Percentiles rank a stretch among this genome's conserved stretches.
phyloP scores from a whole-genome alignment of 2,888 invertebrate species.

The Cinara cedri region DNA sequence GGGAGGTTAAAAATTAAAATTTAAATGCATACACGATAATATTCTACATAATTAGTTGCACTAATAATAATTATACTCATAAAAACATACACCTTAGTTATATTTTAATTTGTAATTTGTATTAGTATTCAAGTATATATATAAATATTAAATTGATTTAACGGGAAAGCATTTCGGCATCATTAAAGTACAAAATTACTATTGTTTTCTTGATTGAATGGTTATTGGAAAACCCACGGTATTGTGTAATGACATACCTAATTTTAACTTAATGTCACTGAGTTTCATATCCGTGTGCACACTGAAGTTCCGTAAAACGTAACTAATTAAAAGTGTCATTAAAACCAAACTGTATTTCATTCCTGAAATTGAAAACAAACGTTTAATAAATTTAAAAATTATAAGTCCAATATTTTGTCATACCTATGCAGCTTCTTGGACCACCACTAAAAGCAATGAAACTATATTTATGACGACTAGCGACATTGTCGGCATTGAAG shows the following conservation, averaged over 20 bases:
- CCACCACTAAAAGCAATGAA: conserved; percentile 60
- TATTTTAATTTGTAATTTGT: no score
- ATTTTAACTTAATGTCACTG: conserved; percentile 59
- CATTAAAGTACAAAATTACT: no score
- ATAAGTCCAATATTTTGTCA: no score
- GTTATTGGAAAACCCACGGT: conserved; percentile 58
- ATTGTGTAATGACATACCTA: conserved; percentile 59
- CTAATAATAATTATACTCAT: no score
- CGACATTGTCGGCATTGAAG: conserved; percentile 58
- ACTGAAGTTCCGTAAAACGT: conserved; percentile 58
- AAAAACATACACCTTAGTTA: no score
- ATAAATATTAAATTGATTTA: no score
- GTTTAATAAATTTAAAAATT: background rate
- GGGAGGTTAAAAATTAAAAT: no score
- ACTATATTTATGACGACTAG: conserved; percentile 59
- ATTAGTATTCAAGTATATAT: no score
- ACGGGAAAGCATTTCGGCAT: no score
- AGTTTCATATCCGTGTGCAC: conserved; percentile 58
- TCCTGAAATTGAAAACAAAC: conserved; percentile 56
- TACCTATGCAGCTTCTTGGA: conserved; percentile 60
- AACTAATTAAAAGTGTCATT: conserved; percentile 59
- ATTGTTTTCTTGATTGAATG: conserved; percentile 55
- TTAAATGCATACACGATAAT: no score
- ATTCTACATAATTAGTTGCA: no score
- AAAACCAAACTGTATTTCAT: conserved; percentile 59